Base-by-base conservation (phyloP, 2,113 vertebrate genomes). In the Cromileptes altivelis region DNA sequence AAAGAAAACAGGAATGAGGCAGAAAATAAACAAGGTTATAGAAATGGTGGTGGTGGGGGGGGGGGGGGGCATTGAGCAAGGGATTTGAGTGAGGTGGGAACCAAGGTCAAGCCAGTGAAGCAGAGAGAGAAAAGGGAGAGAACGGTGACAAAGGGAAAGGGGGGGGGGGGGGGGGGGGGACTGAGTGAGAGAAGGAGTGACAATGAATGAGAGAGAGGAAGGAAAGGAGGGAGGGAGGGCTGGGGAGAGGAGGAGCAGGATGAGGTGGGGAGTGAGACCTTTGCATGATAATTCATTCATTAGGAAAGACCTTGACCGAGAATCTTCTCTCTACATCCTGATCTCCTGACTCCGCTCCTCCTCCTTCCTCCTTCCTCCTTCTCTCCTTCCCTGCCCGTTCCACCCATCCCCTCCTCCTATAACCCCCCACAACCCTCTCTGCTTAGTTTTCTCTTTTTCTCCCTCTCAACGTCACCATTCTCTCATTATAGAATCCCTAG, bases 231-330 rank as follows among this genome's bases (percentile, higher is more conserved):
- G 55, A 80, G 52, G 73, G 62, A 30, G 47, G 21, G 21, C 33
- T 14, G 14, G 68, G 30, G 50, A 17, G n/a, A 56, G 53, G 50
- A 56, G 55, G 55, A 14, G 21, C 33, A 37, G 5, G 18, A 25
- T 61, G 72, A 25, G 68, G 76, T 9, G 60, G 57, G 27, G 82
- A 82, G 78, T 60, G 78, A 85, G 81, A 89, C 82, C 84, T 86
- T 73, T 83, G 93, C 90, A 93, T 93, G 86, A 93, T 92, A 92
- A 94, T 93, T 92, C 27, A 50, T 93, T 94, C 93, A 93, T 92
- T 93, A 92, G 81, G 65, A 89, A 90, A 93, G 94, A 93, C 93
- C 94, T 94, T 93, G 93, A 91, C 88, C 68, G 70, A 88, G 81
- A 92, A 90, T 89, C 84, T 81, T 86, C 80, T 85, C 79, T 78